phyloP scores from a whole-genome alignment of 37 sponge, comb jelly and placozoan species.

The Mnemiopsis leidyi region DNA sequence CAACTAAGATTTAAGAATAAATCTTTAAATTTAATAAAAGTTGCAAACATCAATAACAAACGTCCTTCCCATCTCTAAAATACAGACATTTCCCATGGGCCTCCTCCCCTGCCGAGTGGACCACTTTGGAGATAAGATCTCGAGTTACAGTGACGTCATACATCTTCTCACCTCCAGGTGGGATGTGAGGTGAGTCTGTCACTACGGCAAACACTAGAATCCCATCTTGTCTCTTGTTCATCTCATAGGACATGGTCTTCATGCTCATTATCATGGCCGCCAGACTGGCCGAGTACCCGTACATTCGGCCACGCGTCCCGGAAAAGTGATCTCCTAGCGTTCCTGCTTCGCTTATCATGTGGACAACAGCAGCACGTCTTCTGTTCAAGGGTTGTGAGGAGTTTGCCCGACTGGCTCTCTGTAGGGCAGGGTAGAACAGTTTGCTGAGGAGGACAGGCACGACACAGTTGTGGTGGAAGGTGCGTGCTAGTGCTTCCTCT shows the following conservation, averaged over 20 bases:
- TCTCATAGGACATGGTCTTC: constrained; percentile 59
- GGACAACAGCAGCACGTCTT: constrained; percentile 39
- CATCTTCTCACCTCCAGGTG: not conserved
- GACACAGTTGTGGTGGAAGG: constrained; percentile 56
- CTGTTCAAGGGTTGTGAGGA: not conserved
- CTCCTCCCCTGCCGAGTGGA: constrained; percentile 16
- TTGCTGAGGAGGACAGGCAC: constrained; percentile 33
- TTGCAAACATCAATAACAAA: constrained; percentile 15
- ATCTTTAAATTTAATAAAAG: too few relatives aligned
- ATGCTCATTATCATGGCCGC: constrained; percentile 63
- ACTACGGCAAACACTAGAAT: constrained; percentile 40
- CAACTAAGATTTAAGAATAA: too few relatives aligned
- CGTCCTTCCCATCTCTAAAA: constrained; percentile 34
- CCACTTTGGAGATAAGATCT: constrained; percentile 1
- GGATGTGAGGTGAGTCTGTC: not conserved
- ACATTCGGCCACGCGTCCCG: not conserved
- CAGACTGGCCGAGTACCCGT: constrained; percentile 36
- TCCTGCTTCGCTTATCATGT: constrained; percentile 51
- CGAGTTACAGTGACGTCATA: constrained; percentile 21
- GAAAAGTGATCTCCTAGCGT: constrained; percentile 36
- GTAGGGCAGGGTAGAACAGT: constrained; percentile 63
- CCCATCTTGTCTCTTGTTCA: constrained; percentile 44
- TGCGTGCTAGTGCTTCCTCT: not conserved
- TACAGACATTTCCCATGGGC: constrained; percentile 43
- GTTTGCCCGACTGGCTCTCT: constrained; percentile 11